These are phyloP conservation scores for Eumeta japonica DNA, from an alignment of 1,140 invertebrate genomes.

Conservation along the genomic window DNA sequence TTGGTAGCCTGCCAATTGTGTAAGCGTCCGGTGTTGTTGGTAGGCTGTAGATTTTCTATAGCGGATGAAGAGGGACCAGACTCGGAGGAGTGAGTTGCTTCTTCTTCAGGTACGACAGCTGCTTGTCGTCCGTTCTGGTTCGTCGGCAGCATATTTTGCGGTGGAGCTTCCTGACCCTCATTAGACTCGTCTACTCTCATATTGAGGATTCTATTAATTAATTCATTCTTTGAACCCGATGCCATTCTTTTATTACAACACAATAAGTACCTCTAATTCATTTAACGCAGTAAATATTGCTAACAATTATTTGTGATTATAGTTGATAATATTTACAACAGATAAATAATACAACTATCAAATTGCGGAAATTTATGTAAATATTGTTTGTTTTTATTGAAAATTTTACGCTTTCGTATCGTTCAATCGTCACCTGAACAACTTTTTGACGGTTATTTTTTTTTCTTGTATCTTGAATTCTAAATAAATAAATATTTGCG, in stretches of 20 bases:
- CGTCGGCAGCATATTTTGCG: conserved; percentile 53
- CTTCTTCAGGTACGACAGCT: conserved; percentile 28
- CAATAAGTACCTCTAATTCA: too few relatives aligned
- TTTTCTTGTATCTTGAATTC: too few relatives aligned
- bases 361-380: too few relatives aligned
- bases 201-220: conserved; percentile 38
- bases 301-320: too few relatives aligned
- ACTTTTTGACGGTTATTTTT: too few relatives aligned
- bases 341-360: too few relatives aligned
- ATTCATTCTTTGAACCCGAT: conserved; percentile 37
- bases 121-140: conserved; percentile 38
- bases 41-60: conserved; percentile 40
- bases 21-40: conserved; percentile 39
- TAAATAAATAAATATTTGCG: too few relatives aligned
- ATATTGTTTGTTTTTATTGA: too few relatives aligned
- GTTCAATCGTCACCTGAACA: too few relatives aligned
- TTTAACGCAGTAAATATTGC: too few relatives aligned
- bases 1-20: conserved; percentile 72
- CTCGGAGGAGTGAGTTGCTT: conserved; percentile 27
- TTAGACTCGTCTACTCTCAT: conserved; percentile 30
- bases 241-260: conserved; percentile 32
- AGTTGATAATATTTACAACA: too few relatives aligned
- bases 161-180: conserved; percentile 32
- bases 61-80: conserved; percentile 36
- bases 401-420: too few relatives aligned